phyloP scores from a whole-genome alignment of 2,113 vertebrate genomes.

The Girardinichthys multiradiatus region DNA sequence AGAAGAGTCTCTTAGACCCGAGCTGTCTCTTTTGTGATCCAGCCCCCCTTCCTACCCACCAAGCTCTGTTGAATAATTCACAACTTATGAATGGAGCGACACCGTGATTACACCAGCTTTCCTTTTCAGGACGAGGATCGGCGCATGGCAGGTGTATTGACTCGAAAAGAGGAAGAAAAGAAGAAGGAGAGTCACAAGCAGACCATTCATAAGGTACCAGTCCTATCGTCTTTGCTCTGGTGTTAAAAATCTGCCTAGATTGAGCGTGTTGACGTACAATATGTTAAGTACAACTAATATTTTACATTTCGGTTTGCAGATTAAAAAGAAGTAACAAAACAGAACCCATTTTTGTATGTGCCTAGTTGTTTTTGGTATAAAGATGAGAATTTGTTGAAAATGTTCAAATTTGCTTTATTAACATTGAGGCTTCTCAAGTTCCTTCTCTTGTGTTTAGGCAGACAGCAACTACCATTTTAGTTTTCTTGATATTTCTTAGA shows the following conservation, averaged over 20 bases:
- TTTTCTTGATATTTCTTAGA: too few species aligned
- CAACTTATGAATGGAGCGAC: conserved; percentile 58
- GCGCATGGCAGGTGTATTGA: conserved; percentile 90
- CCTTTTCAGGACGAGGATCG: conserved; percentile 95
- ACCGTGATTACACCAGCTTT: conserved; percentile 58
- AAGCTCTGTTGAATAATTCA: conserved; percentile 59
- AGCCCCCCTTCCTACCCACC: conserved; percentile 1
- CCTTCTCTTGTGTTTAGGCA: too few species aligned
- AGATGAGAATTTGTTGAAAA: not conserved
- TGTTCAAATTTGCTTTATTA: not conserved
- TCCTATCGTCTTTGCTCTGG: not conserved
- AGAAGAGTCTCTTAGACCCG: conserved; percentile 28
- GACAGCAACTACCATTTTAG: too few species aligned
- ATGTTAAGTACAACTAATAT: not conserved
- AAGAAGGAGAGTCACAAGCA: conserved; percentile 95
- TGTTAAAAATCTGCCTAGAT: conserved; percentile 26
- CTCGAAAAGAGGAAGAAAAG: conserved; percentile 96
- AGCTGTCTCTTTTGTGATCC: conserved; percentile 42
- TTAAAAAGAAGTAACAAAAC: not conserved
- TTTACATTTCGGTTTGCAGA: not conserved
- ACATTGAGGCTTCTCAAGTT: not conserved
- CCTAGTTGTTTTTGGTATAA: not conserved
- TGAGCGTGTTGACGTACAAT: not conserved
- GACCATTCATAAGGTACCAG: conserved; percentile 89
- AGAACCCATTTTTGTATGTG: not conserved